Conservation (phyloP, 2,888 invertebrate genomes). For the Andricus curvator region DNA sequence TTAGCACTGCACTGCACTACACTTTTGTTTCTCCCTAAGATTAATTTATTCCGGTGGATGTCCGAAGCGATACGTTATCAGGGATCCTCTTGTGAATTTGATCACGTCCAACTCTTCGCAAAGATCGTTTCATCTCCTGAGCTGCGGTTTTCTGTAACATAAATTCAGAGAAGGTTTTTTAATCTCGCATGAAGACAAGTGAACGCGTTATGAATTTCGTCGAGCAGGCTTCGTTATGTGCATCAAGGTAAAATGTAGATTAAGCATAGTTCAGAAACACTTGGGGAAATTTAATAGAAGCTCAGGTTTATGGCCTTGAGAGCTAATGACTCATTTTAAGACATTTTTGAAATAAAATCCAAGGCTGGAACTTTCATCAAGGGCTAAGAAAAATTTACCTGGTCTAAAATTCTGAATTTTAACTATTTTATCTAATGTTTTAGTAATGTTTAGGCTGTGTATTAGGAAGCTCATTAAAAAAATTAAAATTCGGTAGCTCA, state of each 20-base stretch:
- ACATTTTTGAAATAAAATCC: constrained; percentile 16
- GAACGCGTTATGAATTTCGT: constrained; percentile 34
- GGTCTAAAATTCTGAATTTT: neutral
- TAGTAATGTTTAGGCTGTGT: neutral
- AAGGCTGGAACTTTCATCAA: neutral
- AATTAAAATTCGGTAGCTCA: neutral
- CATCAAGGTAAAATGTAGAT: constrained; percentile 34
- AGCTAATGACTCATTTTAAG: constrained; percentile 2
- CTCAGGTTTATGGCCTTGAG: constrained; percentile 3
- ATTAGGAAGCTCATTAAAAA: neutral
- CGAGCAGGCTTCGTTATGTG: constrained; percentile 6
- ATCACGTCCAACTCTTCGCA: constrained; percentile 18
- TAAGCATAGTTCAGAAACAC: constrained; percentile 34
- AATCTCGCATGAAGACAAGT: constrained; percentile 28
- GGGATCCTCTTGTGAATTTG: neutral
- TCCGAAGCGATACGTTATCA: constrained; percentile 9
- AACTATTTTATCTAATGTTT: neutral
- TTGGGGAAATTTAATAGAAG: constrained; percentile 30
- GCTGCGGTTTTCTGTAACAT: constrained; percentile 27
- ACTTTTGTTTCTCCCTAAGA: constrained; percentile 14
- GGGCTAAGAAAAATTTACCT: neutral
- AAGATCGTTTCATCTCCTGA: constrained; percentile 17
- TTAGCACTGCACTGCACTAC: neutral
- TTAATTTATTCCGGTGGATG: constrained; percentile 15
- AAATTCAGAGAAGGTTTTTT: constrained; percentile 28